Evolutionary conservation across 92 coral and sea anemone species (phyloP).

Genomic region (Paragorgia papillata): DNA sequence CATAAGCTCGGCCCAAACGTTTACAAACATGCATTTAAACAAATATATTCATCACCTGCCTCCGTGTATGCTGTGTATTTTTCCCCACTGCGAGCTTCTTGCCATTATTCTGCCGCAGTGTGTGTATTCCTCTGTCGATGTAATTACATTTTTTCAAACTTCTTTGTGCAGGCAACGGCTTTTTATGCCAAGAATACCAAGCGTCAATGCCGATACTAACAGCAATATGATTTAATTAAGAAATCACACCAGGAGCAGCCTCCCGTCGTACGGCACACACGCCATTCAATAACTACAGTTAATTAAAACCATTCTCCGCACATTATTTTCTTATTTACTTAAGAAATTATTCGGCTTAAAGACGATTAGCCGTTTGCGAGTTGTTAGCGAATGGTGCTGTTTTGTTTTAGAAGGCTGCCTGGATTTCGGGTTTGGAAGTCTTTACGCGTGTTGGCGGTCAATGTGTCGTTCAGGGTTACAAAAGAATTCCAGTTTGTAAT

Average conservation of each 20-base stretch:
- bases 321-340: slow-evolving; percentile 11
- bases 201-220: slow-evolving; percentile 3
- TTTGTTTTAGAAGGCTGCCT: no score
- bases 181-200: not conserved
- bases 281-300: slow-evolving; percentile 24
- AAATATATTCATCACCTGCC: not conserved
- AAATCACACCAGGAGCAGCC: slow-evolving; percentile 6
- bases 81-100: slow-evolving; percentile 4
- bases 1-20: no score
- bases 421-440: no score
- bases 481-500: no score
- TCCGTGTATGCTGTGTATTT: slow-evolving; percentile 2
- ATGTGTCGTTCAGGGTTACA: no score
- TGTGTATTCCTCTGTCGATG: not conserved
- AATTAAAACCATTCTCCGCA: slow-evolving; percentile 3
- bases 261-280: not conserved
- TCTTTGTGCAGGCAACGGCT: not conserved
- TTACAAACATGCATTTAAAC: no score
- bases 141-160: not conserved
- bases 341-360: not conserved
- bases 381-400: no score
- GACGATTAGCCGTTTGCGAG: no score
- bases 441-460: no score
- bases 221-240: not conserved
- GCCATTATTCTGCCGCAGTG: not conserved